Evolutionary conservation across 2,797 vertebrate species (phyloP).

Genomic region (Odontamblyopus rebecca): DNA sequence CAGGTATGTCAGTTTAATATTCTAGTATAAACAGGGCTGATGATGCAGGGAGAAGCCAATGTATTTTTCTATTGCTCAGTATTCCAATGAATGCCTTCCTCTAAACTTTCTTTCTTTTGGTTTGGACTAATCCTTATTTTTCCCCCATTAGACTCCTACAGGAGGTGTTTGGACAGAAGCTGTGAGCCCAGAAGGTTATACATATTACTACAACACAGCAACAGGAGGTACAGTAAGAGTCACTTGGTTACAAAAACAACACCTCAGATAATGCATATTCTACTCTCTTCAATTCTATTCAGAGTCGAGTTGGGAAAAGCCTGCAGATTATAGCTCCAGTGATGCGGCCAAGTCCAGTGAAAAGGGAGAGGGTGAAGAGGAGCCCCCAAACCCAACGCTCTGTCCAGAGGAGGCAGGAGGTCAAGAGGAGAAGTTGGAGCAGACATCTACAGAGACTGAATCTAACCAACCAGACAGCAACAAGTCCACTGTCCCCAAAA

Average conservation of each 20-base stretch:
- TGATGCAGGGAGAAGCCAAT: no score
- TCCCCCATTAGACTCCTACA: conserved; percentile 62
- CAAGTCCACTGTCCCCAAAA: conserved; percentile 66
- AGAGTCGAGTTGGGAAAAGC: conserved; percentile 95
- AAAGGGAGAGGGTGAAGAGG: conserved; percentile 34
- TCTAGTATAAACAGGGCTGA: not conserved
- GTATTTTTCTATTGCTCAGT: no score
- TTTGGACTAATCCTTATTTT: not conserved
- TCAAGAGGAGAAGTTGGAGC: conserved; percentile 34
- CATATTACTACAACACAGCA: conserved; percentile 91
- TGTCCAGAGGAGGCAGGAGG: conserved; percentile 60
- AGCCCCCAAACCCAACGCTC: conserved; percentile 46
- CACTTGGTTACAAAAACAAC: not conserved
- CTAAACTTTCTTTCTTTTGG: not conserved
- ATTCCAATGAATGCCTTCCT: no score
- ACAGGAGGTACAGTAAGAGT: conserved; percentile 80
- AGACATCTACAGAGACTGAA: conserved; percentile 35
- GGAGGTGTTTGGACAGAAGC: conserved; percentile 85
- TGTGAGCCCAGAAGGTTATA: conserved; percentile 86
- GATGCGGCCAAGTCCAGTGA: conserved; percentile 37
- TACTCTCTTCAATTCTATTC: not conserved
- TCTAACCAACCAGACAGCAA: conserved; percentile 35
- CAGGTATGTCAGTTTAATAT: conserved; percentile 15
- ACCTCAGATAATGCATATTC: not conserved
- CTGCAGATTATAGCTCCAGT: conserved; percentile 67